These are phyloP conservation scores for Hypomecis atomaria DNA, from an alignment of 2,888 invertebrate species.

Conservation along the genomic window DNA sequence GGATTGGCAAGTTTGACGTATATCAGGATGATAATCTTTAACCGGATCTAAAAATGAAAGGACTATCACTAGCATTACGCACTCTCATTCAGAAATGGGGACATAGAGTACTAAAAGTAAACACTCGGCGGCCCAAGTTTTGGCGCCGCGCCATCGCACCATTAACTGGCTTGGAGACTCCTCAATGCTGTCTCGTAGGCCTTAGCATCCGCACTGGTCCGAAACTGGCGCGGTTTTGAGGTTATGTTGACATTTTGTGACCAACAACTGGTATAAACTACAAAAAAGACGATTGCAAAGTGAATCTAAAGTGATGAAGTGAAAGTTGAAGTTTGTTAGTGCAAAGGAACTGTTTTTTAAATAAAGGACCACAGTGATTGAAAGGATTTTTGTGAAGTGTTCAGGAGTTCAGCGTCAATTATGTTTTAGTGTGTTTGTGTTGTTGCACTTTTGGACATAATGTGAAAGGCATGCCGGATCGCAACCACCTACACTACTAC, in stretches of 20 bases:
- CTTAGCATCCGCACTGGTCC: constrained; percentile 15
- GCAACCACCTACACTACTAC: constrained; percentile 63
- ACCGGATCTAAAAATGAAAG: constrained; percentile 3
- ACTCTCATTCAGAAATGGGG: constrained; percentile 39
- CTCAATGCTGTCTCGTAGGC: constrained; percentile 24
- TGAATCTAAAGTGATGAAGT: no score
- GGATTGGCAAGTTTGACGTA: no score
- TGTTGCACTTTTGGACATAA: constrained; percentile 29
- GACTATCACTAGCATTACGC: constrained; percentile 31
- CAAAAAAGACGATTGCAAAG: no score
- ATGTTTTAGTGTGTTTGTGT: not conserved
- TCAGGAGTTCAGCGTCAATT: not conserved
- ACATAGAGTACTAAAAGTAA: constrained; percentile 32
- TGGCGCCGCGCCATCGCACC: constrained; percentile 30
- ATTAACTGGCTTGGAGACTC: constrained; percentile 11
- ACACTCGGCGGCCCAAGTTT: constrained; percentile 21
- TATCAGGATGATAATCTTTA: not conserved
- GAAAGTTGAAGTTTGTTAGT: no score
- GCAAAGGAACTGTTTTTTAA: no score
- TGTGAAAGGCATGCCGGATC: constrained; percentile 72
- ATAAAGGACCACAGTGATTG: not conserved
- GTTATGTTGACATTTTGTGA: constrained; percentile 18
- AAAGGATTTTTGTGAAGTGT: not conserved
- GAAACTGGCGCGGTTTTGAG: constrained; percentile 7
- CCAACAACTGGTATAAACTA: no score